phyloP scores from a whole-genome alignment of 2,797 vertebrate genomes.

The Chaetodon trifasciatus region DNA sequence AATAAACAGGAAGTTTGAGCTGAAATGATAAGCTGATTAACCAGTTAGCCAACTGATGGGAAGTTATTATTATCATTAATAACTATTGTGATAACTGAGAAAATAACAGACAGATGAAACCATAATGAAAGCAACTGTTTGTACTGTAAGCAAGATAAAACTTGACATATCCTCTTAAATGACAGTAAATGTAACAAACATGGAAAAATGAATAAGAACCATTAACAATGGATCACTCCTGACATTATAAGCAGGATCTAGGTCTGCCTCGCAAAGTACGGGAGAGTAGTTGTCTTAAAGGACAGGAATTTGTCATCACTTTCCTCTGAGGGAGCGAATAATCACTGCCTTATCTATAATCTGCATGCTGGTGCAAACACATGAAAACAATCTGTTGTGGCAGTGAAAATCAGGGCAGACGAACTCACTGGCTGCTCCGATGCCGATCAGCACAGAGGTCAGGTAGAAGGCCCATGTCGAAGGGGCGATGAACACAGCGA shows the following conservation, averaged over 20 bases:
- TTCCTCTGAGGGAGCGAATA: not conserved
- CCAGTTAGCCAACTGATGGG: no score
- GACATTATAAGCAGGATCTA: not conserved
- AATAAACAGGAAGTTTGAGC: no score
- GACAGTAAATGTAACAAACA: not conserved
- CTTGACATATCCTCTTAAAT: not conserved
- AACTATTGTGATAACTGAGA: not conserved
- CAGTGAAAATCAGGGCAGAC: not conserved
- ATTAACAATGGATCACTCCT: not conserved
- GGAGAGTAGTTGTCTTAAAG: not conserved
- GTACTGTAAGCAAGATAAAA: not conserved
- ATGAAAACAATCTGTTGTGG: not conserved
- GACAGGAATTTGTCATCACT: no score
- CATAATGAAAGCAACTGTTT: not conserved
- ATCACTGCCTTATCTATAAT: not conserved
- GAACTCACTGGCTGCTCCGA: conserved; percentile 87
- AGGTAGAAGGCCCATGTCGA: conserved; percentile 87
- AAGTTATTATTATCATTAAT: not conserved
- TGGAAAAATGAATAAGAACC: not conserved
- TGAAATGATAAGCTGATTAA: not conserved
- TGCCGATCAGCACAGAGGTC: conserved; percentile 86
- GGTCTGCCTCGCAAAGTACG: not conserved
- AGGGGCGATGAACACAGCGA: conserved; percentile 85
- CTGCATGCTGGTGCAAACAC: not conserved
- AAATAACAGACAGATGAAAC: not conserved